phyloP scores from a whole-genome alignment of 2,888 invertebrate genomes.

The Rhyacophila evoluta region DNA sequence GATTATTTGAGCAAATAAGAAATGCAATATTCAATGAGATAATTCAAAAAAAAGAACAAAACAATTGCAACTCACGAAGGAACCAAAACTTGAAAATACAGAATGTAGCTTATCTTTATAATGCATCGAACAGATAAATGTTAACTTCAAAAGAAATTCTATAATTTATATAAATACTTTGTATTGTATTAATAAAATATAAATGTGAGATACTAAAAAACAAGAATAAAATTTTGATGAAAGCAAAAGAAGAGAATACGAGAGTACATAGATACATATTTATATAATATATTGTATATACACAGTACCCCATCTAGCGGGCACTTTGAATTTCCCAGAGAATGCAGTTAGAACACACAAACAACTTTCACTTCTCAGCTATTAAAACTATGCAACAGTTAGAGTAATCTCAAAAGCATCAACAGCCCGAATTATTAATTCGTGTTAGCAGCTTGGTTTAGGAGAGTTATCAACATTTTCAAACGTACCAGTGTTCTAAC shows the following conservation, averaged over 20 bases:
- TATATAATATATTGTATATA: constrained; percentile 36
- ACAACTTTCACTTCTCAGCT: neutral
- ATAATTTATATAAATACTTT: constrained; percentile 14
- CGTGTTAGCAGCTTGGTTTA: neutral
- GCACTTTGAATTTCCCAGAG: neutral
- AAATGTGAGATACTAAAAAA: constrained; percentile 41
- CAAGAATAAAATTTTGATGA: constrained; percentile 53
- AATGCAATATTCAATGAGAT: neutral
- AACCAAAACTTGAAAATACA: constrained; percentile 25
- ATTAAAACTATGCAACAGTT: neutral
- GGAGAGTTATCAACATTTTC: neutral
- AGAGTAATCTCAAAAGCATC: neutral
- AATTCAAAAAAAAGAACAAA: neutral
- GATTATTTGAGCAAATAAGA: neutral
- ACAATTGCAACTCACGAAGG: neutral
- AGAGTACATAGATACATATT: constrained; percentile 52
- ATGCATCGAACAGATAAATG: constrained; percentile 12
- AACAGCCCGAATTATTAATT: neutral
- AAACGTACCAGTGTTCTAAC: neutral
- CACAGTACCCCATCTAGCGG: neutral
- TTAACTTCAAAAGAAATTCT: constrained; percentile 20
- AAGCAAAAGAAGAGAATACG: constrained; percentile 53
- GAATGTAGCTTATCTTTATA: neutral
- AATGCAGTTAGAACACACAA: neutral
- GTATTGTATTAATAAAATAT: constrained; percentile 37